Percentiles rank a stretch among this genome's conserved stretches.
phyloP scores from a whole-genome alignment of 2,113 vertebrate genomes.

The Turnix velox region DNA sequence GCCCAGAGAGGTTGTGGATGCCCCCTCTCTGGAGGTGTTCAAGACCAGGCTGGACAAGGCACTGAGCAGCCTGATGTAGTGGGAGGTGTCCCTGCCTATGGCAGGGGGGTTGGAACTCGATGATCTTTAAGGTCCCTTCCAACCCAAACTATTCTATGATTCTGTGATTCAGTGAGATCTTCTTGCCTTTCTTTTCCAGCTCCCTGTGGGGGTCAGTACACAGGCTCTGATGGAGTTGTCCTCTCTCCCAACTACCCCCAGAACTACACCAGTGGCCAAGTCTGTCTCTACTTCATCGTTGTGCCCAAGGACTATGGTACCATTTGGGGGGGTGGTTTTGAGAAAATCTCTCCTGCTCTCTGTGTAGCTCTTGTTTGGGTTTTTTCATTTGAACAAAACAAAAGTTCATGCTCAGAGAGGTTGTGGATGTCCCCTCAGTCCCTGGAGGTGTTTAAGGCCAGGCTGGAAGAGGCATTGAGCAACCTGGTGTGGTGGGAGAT shows the following conservation, averaged over 20 bases:
- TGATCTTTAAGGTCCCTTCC: too few species aligned
- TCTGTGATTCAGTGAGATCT: rapidly evolving
- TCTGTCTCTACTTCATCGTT: conserved; percentile 88
- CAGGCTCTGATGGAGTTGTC: conserved; percentile 88
- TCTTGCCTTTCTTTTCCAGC: conserved; percentile 70
- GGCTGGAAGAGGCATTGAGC: too few species aligned
- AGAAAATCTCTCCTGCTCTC: neutral
- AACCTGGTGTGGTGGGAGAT: too few species aligned
- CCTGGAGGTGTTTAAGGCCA: too few species aligned
- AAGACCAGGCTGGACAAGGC: too few species aligned
- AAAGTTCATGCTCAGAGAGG: too few species aligned
- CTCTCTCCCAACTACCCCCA: conserved; percentile 93
- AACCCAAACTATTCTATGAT: too few species aligned
- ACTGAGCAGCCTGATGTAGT: too few species aligned
- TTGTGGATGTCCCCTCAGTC: too few species aligned
- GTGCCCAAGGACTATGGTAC: conserved; percentile 96
- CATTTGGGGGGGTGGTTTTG: neutral
- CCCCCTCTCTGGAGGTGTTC: too few species aligned
- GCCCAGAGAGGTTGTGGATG: too few species aligned
- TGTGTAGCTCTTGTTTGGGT: rapidly evolving
- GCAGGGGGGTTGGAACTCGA: neutral
- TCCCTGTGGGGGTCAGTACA: conserved; percentile 93
- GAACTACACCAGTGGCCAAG: conserved; percentile 91
- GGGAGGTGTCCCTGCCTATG: too few species aligned
- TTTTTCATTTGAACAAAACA: neutral